These are phyloP conservation scores for Cephus pygmeus DNA, from an alignment of 2,888 invertebrate species.

Conservation along the genomic window DNA sequence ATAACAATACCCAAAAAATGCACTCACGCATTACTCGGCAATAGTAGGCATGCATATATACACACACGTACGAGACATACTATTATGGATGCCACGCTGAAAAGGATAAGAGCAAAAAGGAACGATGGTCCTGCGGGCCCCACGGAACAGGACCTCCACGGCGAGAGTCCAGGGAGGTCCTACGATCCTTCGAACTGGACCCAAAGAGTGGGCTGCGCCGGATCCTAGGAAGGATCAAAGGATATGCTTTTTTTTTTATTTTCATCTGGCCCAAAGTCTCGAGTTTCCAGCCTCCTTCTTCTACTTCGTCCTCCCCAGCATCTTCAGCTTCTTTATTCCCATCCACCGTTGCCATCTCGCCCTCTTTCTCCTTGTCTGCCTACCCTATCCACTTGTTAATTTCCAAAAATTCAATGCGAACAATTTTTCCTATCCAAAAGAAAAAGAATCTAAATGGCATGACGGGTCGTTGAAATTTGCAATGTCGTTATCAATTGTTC, in stretches of 20 bases:
- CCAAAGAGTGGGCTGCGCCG: slow-evolving; percentile 16
- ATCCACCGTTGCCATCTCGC: not conserved
- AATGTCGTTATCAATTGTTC: not conserved
- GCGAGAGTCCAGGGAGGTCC: slow-evolving; percentile 59
- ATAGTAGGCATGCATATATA: not conserved
- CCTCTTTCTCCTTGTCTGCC: not conserved
- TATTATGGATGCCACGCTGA: not conserved
- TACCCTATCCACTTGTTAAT: not conserved
- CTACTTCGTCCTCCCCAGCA: not conserved
- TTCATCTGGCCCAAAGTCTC: slow-evolving; percentile 34
- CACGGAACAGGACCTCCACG: slow-evolving; percentile 49
- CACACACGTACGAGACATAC: not conserved
- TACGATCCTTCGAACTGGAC: slow-evolving; percentile 27
- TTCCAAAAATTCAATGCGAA: not conserved
- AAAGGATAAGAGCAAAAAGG: not conserved
- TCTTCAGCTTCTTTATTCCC: not conserved
- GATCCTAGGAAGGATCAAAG: slow-evolving; percentile 49
- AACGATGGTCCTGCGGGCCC: not conserved
- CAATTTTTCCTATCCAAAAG: not conserved
- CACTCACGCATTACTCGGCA: not conserved
- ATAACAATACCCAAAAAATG: not conserved
- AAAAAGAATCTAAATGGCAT: no score
- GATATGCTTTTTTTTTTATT: slow-evolving; percentile 48
- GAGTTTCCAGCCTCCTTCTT: slow-evolving; percentile 36
- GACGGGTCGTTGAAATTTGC: not conserved